Evolutionary conservation across 1,140 invertebrate species (phyloP).

Genomic region (Orius insidiosus): DNA sequence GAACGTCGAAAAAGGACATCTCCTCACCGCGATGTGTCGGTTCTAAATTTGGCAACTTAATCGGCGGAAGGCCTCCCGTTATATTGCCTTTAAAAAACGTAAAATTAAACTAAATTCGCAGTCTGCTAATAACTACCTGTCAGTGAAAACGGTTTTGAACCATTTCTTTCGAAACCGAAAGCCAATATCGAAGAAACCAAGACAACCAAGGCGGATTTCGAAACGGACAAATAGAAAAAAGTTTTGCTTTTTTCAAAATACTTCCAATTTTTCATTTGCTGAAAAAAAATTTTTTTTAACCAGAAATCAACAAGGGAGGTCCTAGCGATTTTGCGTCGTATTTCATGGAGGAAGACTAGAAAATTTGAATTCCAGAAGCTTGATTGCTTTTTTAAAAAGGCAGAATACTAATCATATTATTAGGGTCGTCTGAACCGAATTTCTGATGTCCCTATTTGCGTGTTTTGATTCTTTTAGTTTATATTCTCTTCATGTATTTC

Average conservation of each 20-base stretch:
- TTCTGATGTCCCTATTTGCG: no score
- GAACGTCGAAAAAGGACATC: slow-evolving; percentile 35
- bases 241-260: not conserved
- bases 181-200: slow-evolving; percentile 8
- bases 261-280: not conserved
- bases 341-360: not conserved
- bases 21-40: slow-evolving; percentile 30
- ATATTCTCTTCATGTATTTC: no score
- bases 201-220: slow-evolving; percentile 3
- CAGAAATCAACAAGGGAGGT: not conserved
- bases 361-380: slow-evolving; percentile 12
- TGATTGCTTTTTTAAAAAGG: slow-evolving; percentile 43
- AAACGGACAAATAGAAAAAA: not conserved
- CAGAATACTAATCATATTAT: slow-evolving; percentile 31
- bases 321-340: no score
- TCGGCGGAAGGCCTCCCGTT: slow-evolving; percentile 34
- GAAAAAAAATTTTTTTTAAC: slow-evolving; percentile 2
- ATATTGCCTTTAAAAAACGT: slow-evolving; percentile 21
- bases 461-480: no score
- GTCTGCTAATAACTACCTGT: not conserved
- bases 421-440: no score
- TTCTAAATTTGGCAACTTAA: slow-evolving; percentile 39
- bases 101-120: slow-evolving; percentile 2
- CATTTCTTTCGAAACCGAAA: slow-evolving; percentile 32
- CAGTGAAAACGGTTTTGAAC: slow-evolving; percentile 6